Evolutionary conservation across 2,113 vertebrate genomes (phyloP).

Genomic region (Cephalopholis sonnerati): DNA sequence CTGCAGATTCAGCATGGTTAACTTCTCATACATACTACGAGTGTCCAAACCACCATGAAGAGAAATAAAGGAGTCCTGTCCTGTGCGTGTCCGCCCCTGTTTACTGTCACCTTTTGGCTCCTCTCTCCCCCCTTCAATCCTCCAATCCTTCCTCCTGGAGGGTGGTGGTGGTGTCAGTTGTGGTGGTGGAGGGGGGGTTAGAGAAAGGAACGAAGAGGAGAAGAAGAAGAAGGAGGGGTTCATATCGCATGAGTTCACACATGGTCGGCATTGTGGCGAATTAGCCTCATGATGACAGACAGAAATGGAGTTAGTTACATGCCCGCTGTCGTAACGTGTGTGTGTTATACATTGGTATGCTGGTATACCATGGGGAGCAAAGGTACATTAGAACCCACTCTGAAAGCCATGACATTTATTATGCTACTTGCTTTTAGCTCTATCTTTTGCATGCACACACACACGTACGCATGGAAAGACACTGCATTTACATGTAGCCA

Average conservation of each 20-base stretch:
- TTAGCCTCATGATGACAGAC: slow-evolving; percentile 83
- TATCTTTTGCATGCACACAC: slow-evolving; percentile 25
- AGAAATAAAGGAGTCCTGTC: slow-evolving; percentile 58
- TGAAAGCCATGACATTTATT: slow-evolving; percentile 70
- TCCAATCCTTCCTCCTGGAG: slow-evolving; percentile 46
- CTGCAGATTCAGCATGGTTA: slow-evolving; percentile 91
- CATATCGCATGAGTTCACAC: slow-evolving; percentile 82
- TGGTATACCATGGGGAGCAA: slow-evolving; percentile 73
- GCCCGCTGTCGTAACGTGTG: slow-evolving; percentile 68
- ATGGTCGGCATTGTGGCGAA: slow-evolving; percentile 83
- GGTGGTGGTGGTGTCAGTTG: neutral
- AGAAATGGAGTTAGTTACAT: slow-evolving; percentile 81
- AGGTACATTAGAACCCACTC: slow-evolving; percentile 79
- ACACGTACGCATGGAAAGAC: slow-evolving; percentile 36
- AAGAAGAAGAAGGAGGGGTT: slow-evolving; percentile 69
- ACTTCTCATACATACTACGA: slow-evolving; percentile 87
- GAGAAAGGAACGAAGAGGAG: slow-evolving; percentile 27
- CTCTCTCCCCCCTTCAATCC: slow-evolving; percentile 44
- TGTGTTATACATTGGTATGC: slow-evolving; percentile 79
- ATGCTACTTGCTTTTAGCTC: slow-evolving; percentile 75
- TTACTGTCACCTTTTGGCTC: slow-evolving; percentile 66
- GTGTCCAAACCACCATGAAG: slow-evolving; percentile 73
- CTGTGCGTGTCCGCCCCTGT: slow-evolving; percentile 50
- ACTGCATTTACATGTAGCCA: slow-evolving; percentile 25
- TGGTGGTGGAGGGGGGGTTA: slow-evolving; percentile 7